A percentile compares a stretch with the other conserved stretches of the same genome.
These are phyloP conservation scores for Ephialtes manifestator DNA, from an alignment of 2,888 invertebrate genomes.

Conservation along the genomic window DNA sequence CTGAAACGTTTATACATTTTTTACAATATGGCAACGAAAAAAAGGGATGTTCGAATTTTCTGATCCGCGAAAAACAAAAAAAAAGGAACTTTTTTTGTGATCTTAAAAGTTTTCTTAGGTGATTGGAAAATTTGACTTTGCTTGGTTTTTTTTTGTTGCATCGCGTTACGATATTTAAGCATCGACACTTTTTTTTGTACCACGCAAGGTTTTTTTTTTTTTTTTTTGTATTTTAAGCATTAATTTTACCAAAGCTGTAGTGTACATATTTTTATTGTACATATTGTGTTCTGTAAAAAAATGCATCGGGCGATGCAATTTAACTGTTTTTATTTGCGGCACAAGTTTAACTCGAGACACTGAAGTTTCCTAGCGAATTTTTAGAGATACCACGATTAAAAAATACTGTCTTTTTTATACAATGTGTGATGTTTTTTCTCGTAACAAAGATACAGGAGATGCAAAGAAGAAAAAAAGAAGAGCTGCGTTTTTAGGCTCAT, in stretches of 20 bases:
- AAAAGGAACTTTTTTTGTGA: neutral
- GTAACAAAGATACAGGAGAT: neutral
- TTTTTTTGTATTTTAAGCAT: conserved; percentile 51
- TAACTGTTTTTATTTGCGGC: neutral
- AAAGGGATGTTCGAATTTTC: neutral
- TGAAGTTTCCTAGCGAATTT: neutral
- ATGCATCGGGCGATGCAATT: conserved; percentile 9
- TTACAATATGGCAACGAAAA: neutral
- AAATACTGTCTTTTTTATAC: neutral
- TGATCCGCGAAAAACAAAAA: neutral
- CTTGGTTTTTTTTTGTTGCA: neutral
- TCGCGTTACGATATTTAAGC: conserved; percentile 9
- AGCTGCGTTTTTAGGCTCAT: conserved; percentile 4
- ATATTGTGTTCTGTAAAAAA: conserved; percentile 21
- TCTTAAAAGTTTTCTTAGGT: neutral
- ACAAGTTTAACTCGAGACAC: neutral
- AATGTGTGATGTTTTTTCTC: neutral
- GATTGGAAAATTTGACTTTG: neutral
- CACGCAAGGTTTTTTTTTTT: conserved; percentile 37
- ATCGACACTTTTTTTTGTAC: conserved; percentile 36
- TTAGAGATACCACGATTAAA: neutral
- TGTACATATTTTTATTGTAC: conserved; percentile 49
- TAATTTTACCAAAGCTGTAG: conserved; percentile 61
- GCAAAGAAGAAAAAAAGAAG: neutral
- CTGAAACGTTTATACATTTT: neutral